Percentiles rank a stretch among this genome's conserved stretches.
Evolutionary conservation across 1,140 invertebrate species (phyloP).

Genomic region (Saxidomus purpurata): DNA sequence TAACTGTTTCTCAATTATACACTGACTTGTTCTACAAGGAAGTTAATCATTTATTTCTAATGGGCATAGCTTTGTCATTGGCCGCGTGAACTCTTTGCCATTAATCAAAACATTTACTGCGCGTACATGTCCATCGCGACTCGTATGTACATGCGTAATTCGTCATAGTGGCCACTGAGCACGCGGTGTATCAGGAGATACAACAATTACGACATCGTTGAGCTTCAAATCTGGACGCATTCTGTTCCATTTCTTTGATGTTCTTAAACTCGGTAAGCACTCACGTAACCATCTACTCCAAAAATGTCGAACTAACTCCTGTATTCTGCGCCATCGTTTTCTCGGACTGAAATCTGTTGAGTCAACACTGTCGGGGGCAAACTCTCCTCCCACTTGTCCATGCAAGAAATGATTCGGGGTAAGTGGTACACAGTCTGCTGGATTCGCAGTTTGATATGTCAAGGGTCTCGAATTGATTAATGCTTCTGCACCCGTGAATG

Average conservation of each 20-base stretch:
- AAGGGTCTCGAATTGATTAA: constrained; percentile 76
- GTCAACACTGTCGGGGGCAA: constrained; percentile 26
- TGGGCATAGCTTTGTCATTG: background rate
- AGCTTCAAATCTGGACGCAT: background rate
- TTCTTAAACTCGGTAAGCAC: constrained; percentile 13
- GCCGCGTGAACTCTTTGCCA: background rate
- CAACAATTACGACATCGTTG: constrained; percentile 43
- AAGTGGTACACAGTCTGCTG: constrained; percentile 70
- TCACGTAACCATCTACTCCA: constrained; percentile 58
- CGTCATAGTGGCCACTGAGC: constrained; percentile 49
- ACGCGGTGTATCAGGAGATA: background rate
- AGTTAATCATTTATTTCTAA: background rate
- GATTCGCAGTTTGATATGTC: constrained; percentile 76
- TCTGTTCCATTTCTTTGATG: constrained; percentile 25
- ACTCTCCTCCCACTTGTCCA: constrained; percentile 38
- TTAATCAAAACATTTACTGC: background rate
- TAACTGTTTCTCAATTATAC: too few species aligned
- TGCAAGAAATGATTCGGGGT: constrained; percentile 78
- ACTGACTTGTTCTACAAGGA: too few species aligned
- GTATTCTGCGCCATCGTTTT: constrained; percentile 37
- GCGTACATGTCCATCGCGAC: constrained; percentile 51
- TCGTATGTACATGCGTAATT: background rate
- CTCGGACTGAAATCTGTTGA: background rate
- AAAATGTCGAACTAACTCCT: constrained; percentile 50
- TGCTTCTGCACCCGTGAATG: constrained; percentile 69